phyloP scores from a whole-genome alignment of 2,888 invertebrate genomes.

The Deroplatys truncata region DNA sequence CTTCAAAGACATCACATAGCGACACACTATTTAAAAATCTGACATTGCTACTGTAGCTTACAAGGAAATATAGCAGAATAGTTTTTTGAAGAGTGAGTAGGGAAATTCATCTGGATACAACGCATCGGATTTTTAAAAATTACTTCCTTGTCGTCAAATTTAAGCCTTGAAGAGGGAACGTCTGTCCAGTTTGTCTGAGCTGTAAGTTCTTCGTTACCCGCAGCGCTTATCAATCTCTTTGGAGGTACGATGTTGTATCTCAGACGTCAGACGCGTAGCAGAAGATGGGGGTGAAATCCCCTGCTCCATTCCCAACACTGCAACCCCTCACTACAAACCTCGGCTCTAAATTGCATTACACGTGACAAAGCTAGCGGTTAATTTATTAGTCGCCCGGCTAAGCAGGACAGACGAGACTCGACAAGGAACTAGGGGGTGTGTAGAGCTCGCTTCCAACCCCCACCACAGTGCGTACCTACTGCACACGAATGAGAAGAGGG shows the following conservation, averaged over 20 bases:
- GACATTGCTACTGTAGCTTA: no score
- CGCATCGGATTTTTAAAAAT: no score
- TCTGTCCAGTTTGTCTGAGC: no score
- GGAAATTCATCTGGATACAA: no score
- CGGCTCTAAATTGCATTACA: conserved; percentile 22
- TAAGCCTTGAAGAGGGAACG: no score
- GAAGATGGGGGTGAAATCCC: background rate
- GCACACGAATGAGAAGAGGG: background rate
- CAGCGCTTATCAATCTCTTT: background rate
- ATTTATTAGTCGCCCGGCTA: conserved; percentile 29
- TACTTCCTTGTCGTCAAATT: no score
- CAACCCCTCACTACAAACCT: background rate
- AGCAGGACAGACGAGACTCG: conserved; percentile 17
- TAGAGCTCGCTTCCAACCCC: background rate
- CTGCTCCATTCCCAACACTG: background rate
- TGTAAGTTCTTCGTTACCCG: background rate
- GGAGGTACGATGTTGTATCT: background rate
- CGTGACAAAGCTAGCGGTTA: conserved; percentile 31
- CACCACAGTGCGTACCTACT: background rate
- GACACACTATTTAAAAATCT: no score
- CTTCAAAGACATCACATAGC: no score
- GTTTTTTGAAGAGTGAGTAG: no score
- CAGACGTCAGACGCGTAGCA: background rate
- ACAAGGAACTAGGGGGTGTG: background rate
- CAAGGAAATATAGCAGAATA: no score